Conservation (phyloP, 1,140 invertebrate species). For the Vanessa atalanta region DNA sequence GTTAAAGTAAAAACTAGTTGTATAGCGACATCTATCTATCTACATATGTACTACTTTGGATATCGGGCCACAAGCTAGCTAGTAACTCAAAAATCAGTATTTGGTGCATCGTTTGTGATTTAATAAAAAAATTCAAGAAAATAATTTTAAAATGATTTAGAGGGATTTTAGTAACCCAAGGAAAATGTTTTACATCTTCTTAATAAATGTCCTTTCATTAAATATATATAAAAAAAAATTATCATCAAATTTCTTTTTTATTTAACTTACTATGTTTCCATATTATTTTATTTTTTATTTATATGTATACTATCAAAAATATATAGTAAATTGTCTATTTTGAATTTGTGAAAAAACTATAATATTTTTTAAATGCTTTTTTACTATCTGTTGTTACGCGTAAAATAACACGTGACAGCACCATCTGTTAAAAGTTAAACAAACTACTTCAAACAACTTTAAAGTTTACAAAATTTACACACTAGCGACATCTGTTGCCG, state of each 20-base stretch:
- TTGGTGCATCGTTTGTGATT: too few relatives aligned
- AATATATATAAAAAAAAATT: too few relatives aligned
- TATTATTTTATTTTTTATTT: too few relatives aligned
- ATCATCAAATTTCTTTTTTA: too few relatives aligned
- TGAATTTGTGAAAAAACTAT: too few relatives aligned
- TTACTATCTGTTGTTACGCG: background rate
- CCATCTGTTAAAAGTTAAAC: slow-evolving; percentile 49
- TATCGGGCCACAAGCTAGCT: background rate
- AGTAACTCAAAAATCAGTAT: background rate
- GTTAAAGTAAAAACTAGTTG: background rate
- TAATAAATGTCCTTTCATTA: too few relatives aligned
- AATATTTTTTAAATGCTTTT: background rate
- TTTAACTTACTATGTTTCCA: too few relatives aligned
- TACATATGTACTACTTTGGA: slow-evolving; percentile 26
- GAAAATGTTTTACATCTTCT: background rate
- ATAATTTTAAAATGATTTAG: background rate
- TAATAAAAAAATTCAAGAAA: background rate
- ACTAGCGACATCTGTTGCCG: slow-evolving; percentile 34
- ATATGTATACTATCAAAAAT: too few relatives aligned
- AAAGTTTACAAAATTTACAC: slow-evolving; percentile 16
- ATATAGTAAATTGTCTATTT: too few relatives aligned
- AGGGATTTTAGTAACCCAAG: too few relatives aligned
- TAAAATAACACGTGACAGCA: slow-evolving; percentile 25
- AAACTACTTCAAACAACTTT: slow-evolving; percentile 37
- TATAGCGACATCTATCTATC: slow-evolving; percentile 32